Evolutionary conservation across 2,888 invertebrate species (phyloP).

Genomic region (Drosophila lutescens): DNA sequence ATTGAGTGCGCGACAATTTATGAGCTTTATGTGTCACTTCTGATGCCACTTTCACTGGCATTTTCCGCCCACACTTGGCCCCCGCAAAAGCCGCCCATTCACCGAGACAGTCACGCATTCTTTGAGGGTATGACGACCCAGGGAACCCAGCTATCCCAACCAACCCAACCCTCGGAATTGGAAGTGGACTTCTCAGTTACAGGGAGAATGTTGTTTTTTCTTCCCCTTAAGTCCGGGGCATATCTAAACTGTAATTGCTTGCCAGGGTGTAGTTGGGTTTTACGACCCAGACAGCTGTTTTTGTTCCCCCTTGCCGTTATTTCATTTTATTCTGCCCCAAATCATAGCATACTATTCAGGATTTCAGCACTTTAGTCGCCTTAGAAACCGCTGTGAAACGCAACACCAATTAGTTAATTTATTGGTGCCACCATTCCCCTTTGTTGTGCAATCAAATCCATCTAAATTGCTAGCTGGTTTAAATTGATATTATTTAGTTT

Average conservation of each 20-base stretch:
- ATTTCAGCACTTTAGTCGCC: conserved; percentile 1
- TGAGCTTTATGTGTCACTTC: conserved; percentile 78
- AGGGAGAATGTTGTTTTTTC: conserved; percentile 31
- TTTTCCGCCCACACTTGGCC: conserved; percentile 21
- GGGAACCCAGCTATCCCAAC: background rate
- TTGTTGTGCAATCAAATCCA: conserved; percentile 39
- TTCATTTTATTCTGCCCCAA: conserved; percentile 31
- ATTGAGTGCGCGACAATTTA: conserved; percentile 73
- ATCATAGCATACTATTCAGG: conserved; percentile 49
- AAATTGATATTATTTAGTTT: background rate
- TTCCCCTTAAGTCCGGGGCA: conserved; percentile 25
- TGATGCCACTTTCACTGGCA: conserved; percentile 72
- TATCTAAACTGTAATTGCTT: conserved; percentile 75
- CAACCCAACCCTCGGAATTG: conserved; percentile 15
- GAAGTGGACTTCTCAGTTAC: conserved; percentile 70
- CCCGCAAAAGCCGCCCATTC: conserved; percentile 1
- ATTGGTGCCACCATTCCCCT: conserved; percentile 1
- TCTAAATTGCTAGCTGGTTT: conserved; percentile 4
- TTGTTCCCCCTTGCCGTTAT: conserved; percentile 2
- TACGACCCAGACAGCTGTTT: conserved; percentile 74
- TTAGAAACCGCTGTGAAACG: conserved; percentile 17
- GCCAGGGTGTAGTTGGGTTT: conserved; percentile 68
- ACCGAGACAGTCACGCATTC: conserved; percentile 52
- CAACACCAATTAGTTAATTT: conserved; percentile 55
- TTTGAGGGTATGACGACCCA: conserved; percentile 27